These are phyloP conservation scores for Triops cancriformis DNA, from an alignment of 1,140 invertebrate species.

Conservation along the genomic window DNA sequence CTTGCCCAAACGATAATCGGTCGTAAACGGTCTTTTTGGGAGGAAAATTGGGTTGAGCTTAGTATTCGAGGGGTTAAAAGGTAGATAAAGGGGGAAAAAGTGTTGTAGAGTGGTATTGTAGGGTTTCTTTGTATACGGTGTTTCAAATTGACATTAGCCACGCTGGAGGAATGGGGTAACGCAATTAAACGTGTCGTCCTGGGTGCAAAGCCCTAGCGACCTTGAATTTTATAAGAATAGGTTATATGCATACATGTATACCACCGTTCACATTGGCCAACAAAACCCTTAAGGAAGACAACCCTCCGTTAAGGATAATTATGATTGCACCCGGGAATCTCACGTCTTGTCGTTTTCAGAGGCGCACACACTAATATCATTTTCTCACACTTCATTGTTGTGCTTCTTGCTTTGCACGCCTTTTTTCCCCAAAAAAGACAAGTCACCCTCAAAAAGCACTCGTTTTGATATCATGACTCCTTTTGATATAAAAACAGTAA, in stretches of 20 bases:
- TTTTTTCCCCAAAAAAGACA: too few relatives aligned
- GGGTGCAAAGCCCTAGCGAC: conserved; percentile 1
- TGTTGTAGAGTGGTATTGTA: not conserved
- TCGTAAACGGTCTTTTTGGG: too few relatives aligned
- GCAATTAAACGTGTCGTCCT: not conserved
- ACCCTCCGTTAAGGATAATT: conserved; percentile 5
- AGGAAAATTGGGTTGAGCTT: too few relatives aligned
- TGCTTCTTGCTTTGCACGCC: too few relatives aligned
- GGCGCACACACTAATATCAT: too few relatives aligned
- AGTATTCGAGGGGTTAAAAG: too few relatives aligned
- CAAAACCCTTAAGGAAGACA: not conserved
- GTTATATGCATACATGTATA: not conserved
- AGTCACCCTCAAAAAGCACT: too few relatives aligned
- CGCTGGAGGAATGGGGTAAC: not conserved
- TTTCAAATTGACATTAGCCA: not conserved
- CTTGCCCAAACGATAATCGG: too few relatives aligned
- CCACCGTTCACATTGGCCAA: not conserved
- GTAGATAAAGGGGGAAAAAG: too few relatives aligned
- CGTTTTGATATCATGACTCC: too few relatives aligned
- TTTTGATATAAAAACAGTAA: too few relatives aligned
- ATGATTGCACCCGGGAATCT: not conserved
- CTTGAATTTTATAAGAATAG: not conserved
- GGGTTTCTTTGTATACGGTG: not conserved
- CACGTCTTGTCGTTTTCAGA: not conserved
- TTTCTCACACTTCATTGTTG: too few relatives aligned